phyloP scores from a whole-genome alignment of 2,888 invertebrate species.

The Lapara coniferarum region DNA sequence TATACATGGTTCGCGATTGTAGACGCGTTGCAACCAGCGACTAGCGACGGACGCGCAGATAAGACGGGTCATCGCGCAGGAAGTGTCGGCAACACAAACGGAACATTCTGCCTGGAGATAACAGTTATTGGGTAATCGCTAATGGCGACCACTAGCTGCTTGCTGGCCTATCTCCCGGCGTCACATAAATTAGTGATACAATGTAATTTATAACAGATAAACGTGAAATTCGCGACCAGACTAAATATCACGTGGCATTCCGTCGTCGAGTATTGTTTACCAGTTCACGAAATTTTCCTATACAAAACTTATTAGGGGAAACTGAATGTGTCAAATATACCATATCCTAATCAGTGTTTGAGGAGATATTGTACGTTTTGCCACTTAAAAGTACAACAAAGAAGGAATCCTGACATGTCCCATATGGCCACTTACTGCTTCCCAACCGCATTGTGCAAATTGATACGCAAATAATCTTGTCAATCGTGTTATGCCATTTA shows the following conservation, averaged over 20 bases:
- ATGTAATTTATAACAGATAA: constrained; percentile 35
- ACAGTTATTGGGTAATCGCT: constrained; percentile 63
- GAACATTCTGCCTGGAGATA: constrained; percentile 56
- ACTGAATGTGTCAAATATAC: neutral
- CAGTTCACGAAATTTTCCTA: neutral
- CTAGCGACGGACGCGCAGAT: constrained; percentile 10
- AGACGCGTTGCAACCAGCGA: neutral
- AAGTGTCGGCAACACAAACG: constrained; percentile 72
- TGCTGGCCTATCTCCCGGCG: constrained; percentile 56
- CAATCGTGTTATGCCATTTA: no score
- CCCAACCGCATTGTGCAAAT: no score
- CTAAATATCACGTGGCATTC: constrained; percentile 14
- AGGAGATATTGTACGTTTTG: neutral
- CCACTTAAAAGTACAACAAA: no score
- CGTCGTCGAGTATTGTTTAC: neutral
- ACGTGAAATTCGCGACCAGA: constrained; percentile 24
- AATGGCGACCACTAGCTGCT: constrained; percentile 42
- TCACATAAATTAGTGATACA: constrained; percentile 37
- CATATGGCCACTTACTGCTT: no score
- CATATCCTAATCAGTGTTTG: neutral
- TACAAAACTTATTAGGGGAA: neutral
- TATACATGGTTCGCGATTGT: constrained; percentile 3
- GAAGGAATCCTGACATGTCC: no score
- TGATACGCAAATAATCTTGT: no score
- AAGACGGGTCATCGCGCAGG: constrained; percentile 73